Base-by-base conservation (phyloP, 1,140 invertebrate genomes). In the Sarcophaga peregrina region DNA sequence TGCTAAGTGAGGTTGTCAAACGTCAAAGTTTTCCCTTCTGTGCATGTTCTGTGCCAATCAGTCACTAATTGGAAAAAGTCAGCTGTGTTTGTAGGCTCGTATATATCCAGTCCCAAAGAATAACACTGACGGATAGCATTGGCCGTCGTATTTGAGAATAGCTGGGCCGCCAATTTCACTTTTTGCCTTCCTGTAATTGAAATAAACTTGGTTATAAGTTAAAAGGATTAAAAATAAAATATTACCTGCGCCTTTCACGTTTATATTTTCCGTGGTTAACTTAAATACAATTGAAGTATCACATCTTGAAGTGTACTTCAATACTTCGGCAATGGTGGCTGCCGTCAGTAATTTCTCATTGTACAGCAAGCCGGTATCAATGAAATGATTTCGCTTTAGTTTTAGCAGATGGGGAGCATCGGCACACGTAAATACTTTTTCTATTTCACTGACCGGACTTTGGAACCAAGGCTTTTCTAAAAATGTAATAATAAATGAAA, bases 401-500 rank as follows among this genome's bases (percentile, higher is more conserved):
- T 83, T 83, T 48, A 78, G 20, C 5, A 83, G 13, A 11, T 78
- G 82, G 1, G 74, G 74, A 10, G 54, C 82, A 78, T 83, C 82
- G 6, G 52, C 52, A 68, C 78, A n/a, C n/a, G n/a, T n/a, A n/a
- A n/a, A n/a, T n/a, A n/a, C n/a, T n/a, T n/a, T n/a, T n/a, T n/a
- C n/a, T n/a, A n/a, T n/a, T n/a, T n/a, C 78, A 9, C 15, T 25
- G 11, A 83, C n/a, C n/a, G n/a, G n/a, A n/a, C n/a, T 58, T 13
- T 25, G 9, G 20, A 83, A 83, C 82, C 82, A 83, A 17, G 82
- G 82, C 5, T 78, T 62, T 7, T 78, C 82, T 83, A 47, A 83
- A 45, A n/a, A n/a, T n/a, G n/a, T n/a, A n/a, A n/a, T n/a, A n/a
- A n/a, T n/a, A n/a, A n/a, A n/a, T n/a, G n/a, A n/a, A n/a, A n/a